Conservation (phyloP, 2,888 invertebrate genomes). For the Liodrosophila aerea region DNA sequence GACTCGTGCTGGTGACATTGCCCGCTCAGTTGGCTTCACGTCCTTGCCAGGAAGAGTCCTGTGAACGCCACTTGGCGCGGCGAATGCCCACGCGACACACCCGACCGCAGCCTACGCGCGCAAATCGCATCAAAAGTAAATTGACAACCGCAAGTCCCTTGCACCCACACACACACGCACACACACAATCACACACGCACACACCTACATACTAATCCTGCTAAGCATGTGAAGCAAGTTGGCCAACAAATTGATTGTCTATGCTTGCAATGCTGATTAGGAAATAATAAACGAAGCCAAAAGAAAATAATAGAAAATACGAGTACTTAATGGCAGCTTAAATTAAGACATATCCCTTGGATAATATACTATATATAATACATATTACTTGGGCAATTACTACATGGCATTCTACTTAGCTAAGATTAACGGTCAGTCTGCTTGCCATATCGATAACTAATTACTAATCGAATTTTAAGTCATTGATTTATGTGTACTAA, state of each 20-base stretch:
- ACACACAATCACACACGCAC: neutral
- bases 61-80: conserved; percentile 57
- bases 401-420: too few relatives aligned
- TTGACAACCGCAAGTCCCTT: conserved; percentile 41
- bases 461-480: too few relatives aligned
- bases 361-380: neutral
- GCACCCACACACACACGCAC: neutral
- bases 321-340: neutral
- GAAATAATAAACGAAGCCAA: neutral
- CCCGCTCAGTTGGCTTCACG: conserved; percentile 70
- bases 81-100: conserved; percentile 66
- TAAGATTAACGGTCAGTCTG: too few relatives aligned
- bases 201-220: neutral
- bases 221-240: conserved; percentile 26
- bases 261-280: conserved; percentile 3
- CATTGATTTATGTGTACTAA: too few relatives aligned
- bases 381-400: too few relatives aligned
- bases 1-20: conserved; percentile 71
- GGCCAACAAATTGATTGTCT: conserved; percentile 30
- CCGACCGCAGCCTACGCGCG: conserved; percentile 18
- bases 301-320: neutral
- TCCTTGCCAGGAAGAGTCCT: conserved; percentile 52
- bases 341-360: neutral
- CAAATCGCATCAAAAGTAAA: conserved; percentile 40
- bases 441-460: too few relatives aligned